Evolutionary conservation across 23 tunicate genomes (phyloP), one percentile per base, ranked within the genome.

Genomic region (Styela plicata): DNA sequence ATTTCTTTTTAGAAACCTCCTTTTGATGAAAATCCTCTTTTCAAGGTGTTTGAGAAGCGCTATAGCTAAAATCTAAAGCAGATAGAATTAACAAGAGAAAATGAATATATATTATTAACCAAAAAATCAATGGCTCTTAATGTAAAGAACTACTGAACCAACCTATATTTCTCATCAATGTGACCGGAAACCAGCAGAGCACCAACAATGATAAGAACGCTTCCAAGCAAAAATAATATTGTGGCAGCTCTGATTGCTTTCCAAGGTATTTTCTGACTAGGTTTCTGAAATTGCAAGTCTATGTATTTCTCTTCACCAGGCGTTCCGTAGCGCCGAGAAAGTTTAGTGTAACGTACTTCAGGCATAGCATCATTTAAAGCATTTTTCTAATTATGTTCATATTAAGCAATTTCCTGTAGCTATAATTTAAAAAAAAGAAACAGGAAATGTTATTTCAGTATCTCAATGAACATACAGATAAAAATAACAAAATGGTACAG

Each of bases 271-370:
- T 77, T 85, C 1, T 85, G 80, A 34, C 74, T 78, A 10, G 92
- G 79, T 85, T 88, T 84, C 68, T 69, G 75, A 81, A 93, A 93
- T 53, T 93, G 98, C 53, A 76, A 69, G n/a, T 86, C 70, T 24
- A 87, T 80, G 78, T 88, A 93, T 28, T 84, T 84, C 32, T 93
- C 98, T 36, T 85, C 93, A 24, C 89, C 97, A 28, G 69, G 69
- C 29, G 80, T 32, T 27, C 83, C 85, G 74, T 79, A 73, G 2
- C 71, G 44, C n/a, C 82, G 80, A 29, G 83, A 34, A 25, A 91
- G 57, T 27, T 86, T 91, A 35, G 85, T 76, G 69, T 91, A 91
- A 24, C 90, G 83, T 19, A 83, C 97, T 31, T 73, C 36, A 10
- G 89, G 82, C 29, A 63, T 36, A 29, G 89, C 10, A 44, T 44